Conservation (phyloP, 2,113 vertebrate species). For the Arothron firmamentum region DNA sequence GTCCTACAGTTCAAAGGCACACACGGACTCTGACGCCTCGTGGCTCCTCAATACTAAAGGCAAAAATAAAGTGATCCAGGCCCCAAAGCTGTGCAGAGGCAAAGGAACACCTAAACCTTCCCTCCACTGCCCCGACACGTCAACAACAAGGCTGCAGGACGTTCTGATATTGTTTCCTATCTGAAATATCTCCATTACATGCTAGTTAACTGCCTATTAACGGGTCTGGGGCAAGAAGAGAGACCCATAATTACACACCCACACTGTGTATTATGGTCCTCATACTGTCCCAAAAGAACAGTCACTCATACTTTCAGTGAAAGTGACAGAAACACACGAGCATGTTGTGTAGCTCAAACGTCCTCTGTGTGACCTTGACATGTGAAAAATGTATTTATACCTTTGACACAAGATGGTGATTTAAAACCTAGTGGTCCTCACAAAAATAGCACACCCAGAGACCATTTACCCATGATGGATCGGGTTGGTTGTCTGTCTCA, state of each 20-base stretch:
- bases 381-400: no score
- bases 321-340: conserved; percentile 10
- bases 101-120: conserved; percentile 4
- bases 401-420: not conserved
- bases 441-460: conserved; percentile 7
- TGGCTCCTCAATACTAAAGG: no score
- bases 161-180: no score
- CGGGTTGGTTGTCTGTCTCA: conserved; percentile 27
- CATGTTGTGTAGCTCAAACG: no score
- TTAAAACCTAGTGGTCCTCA: not conserved
- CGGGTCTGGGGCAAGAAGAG: not conserved
- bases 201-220: not conserved
- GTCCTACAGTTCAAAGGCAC: no score
- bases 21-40: no score
- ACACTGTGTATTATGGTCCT: conserved; percentile 31
- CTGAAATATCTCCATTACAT: no score
- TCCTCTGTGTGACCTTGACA: not conserved
- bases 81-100: not conserved
- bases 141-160: no score
- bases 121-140: no score
- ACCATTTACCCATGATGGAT: conserved; percentile 26
- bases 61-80: conserved; percentile 7
- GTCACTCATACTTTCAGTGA: conserved; percentile 35
- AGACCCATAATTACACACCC: conserved; percentile 51
- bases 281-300: conserved; percentile 47